Percentiles rank a stretch among this genome's conserved stretches.
Evolutionary conservation across 2,888 invertebrate species (phyloP).

Genomic region (Catocala sponsa): DNA sequence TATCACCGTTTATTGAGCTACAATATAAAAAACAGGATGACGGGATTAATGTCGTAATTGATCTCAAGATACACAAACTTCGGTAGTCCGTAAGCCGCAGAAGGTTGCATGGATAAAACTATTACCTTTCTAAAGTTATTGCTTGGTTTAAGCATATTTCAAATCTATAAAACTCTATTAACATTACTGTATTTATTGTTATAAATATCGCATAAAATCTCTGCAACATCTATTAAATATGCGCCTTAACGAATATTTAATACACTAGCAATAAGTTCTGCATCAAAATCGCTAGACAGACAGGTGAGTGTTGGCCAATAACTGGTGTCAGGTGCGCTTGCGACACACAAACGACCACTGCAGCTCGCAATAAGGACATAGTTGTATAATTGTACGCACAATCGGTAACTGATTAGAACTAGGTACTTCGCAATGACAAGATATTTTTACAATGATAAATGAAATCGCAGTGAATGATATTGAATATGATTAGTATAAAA

Average conservation of each 20-base stretch:
- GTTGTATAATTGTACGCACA: conserved; percentile 46
- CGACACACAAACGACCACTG: conserved; percentile 46
- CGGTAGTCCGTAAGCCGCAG: no score
- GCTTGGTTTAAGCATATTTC: no score
- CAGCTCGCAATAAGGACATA: conserved; percentile 50
- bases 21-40: no score
- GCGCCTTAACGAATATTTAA: conserved; percentile 32
- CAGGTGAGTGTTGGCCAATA: conserved; percentile 61
- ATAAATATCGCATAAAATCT: not conserved
- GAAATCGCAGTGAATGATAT: not conserved
- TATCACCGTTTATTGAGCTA: no score
- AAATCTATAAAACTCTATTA: not conserved
- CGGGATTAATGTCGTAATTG: no score
- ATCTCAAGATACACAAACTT: no score
- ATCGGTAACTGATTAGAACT: conserved; percentile 37
- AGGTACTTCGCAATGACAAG: conserved; percentile 9
- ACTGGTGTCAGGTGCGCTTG: conserved; percentile 58
- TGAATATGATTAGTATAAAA: conserved; percentile 4
- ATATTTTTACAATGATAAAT: conserved; percentile 5
- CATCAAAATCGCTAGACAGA: conserved; percentile 54
- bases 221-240: conserved; percentile 1
- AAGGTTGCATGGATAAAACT: no score
- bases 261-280: conserved; percentile 44
- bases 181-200: not conserved
- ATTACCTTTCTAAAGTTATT: no score